Evolutionary conservation across 2,888 invertebrate species (phyloP), one percentile per base, ranked within the genome.

Genomic region (Drosophila subsilvestris): DNA sequence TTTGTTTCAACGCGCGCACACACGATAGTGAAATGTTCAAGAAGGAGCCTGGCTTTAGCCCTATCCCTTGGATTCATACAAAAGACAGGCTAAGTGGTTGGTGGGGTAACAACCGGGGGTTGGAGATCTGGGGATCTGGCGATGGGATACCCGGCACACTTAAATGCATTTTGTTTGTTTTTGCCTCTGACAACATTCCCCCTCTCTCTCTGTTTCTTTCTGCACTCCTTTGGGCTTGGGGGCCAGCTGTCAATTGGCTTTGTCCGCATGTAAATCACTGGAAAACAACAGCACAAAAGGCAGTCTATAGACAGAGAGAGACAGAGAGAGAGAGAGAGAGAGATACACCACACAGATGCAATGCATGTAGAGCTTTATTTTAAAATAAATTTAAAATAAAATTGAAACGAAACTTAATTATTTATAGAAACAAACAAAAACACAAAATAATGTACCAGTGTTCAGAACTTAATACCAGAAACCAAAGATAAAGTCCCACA

Each of bases 51-150:
- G 55, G 42, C 42, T 14, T 51, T 32, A 43, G 59, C 37, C 22
- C 22, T 53, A 18, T 45, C 27, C 45, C 43, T 60, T 29, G 45
- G 51, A 37, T 53, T 22, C 45, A 27, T 18, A 44, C 27, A 86
- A 78, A 78, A 81, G 88, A 88, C 89, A 87, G 86, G 76, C 85
- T 88, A 89, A 89, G 88, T 88, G 89, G 89, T 87, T 80, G 80
- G 51, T 56, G 45, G 47, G 8, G 65, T 58, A 43, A 50, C 48
- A 44, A n/a, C n/a, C n/a, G n/a, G 61, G 37, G 29, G 32, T 12
- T 22, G 22, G 22, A 4, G 22, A 22, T n/a, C n/a, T 22, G 22
- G 22, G 22, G 3, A 22, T n/a, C n/a, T 22, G 22, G 22, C 3
- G 20, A 22, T 12, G 32, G 2, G 14, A 37, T 37, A 0, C 37